Evolutionary conservation across 37 sponge, comb jelly and placozoan species (phyloP), one percentile per base, ranked within the genome.

Genomic region (Theonella swinhoei): DNA sequence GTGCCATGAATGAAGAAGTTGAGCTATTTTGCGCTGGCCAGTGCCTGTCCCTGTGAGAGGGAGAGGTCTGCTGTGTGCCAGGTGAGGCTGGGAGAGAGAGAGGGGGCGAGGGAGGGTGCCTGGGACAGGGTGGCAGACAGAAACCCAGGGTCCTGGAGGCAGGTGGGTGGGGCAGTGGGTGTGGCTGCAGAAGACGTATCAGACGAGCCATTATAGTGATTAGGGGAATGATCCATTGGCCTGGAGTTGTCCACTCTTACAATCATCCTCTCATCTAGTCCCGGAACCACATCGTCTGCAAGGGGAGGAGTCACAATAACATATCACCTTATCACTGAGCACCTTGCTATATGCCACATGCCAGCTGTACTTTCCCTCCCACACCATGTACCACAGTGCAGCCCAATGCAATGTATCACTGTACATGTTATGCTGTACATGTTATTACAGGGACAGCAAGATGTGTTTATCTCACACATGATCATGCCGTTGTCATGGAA

Each of bases 201-300:
- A 7, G 54, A 47, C 11, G 54, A 47, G 54, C 54, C 54, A n/a
- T n/a, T n/a, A 14, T 47, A 47, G 54, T 47, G 54, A 47, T 7
- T 14, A 7, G 54, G 54, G 54, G 54, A 47, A 47, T 7, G 14
- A 47, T 7, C 7, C 11, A 14, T 17, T 7, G 54, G 54, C 14
- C 54, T 14, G 7, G 54, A 17, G 77, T 76, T 88, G 68, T 88
- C 83, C 14, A 88, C 75, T 75, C 83, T 63, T 19, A 76, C 70
- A 30, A 88, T 88, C 41, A 30, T 75, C 17, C 88, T 5, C 37
- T 88, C 88, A 36, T 88, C 88, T 1, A 60, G 22, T 19, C 82
- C 78, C 39, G 66, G 81, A 14, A 80, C 37, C 85, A 85, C 42
- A 32, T 82, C 83, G 24, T 82, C 83, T 72, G 83, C 24, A 40